Evolutionary conservation across 2,888 invertebrate species (phyloP).

Genomic region (Listrodromus nycthemerus): DNA sequence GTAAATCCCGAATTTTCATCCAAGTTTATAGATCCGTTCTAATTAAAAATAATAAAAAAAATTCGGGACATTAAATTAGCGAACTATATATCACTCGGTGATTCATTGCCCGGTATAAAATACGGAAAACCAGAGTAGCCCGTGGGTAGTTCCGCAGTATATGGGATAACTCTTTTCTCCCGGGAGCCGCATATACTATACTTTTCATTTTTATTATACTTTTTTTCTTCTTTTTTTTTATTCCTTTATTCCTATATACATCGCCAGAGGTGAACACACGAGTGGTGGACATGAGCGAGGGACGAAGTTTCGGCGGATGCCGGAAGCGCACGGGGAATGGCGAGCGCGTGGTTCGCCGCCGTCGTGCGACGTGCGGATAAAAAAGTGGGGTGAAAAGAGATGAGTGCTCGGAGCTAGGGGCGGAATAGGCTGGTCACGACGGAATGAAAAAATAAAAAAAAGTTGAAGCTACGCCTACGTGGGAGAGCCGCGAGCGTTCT

Average conservation of each 20-base stretch:
- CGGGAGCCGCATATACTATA: slow-evolving; percentile 36
- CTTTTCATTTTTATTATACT: slow-evolving; percentile 36
- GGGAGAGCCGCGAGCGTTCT: slow-evolving; percentile 21
- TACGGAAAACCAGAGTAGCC: slow-evolving; percentile 19
- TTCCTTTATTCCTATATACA: slow-evolving; percentile 38
- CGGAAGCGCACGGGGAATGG: slow-evolving; percentile 45
- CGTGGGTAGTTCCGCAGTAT: slow-evolving; percentile 28
- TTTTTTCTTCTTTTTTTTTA: slow-evolving; percentile 41
- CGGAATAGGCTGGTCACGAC: slow-evolving; percentile 28
- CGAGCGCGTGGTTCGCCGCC: slow-evolving; percentile 53
- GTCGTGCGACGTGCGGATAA: slow-evolving; percentile 52
- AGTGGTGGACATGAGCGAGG: slow-evolving; percentile 43
- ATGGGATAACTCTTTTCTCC: slow-evolving; percentile 50
- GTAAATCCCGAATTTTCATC: background rate
- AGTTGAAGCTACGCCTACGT: slow-evolving; percentile 32
- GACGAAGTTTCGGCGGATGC: slow-evolving; percentile 48
- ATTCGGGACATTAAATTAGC: slow-evolving; percentile 23
- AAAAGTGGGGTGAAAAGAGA: slow-evolving; percentile 49
- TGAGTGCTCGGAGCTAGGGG: slow-evolving; percentile 35
- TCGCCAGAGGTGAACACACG: slow-evolving; percentile 35
- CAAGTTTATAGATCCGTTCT: background rate
- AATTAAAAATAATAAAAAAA: background rate
- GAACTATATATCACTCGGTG: slow-evolving; percentile 1
- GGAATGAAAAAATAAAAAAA: slow-evolving; percentile 38
- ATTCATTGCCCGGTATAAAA: slow-evolving; percentile 41